A percentile compares a stretch with the other conserved stretches of the same genome.
Evolutionary conservation across 2,113 vertebrate species (phyloP).

Genomic region (Acanthisitta chloris): DNA sequence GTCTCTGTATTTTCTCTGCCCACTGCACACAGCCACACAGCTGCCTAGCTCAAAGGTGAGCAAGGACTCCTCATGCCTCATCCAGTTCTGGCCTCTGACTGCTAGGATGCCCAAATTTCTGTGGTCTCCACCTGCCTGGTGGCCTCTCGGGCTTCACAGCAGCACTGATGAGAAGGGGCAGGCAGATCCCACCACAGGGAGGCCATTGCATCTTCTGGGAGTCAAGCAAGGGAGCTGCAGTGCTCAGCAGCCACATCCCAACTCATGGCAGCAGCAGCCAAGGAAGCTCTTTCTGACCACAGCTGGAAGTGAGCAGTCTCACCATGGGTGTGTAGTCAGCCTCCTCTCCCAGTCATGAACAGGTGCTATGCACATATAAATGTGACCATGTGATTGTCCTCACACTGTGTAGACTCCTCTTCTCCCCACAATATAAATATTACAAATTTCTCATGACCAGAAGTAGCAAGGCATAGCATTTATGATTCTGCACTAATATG

Average conservation of each 20-base stretch:
- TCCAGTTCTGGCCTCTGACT: neutral
- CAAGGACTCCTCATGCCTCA: neutral
- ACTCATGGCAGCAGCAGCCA: neutral
- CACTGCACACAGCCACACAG: neutral
- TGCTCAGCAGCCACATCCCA: fast-evolving
- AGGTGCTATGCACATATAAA: neutral
- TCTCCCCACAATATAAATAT: neutral
- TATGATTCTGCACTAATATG: neutral
- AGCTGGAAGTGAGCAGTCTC: neutral
- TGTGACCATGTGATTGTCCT: neutral
- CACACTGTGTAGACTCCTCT: neutral
- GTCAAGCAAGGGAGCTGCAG: fast-evolving
- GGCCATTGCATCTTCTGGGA: neutral
- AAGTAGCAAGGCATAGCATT: neutral
- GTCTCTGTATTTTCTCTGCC: neutral
- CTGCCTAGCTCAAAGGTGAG: neutral
- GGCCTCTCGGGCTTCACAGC: neutral
- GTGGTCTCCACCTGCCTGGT: neutral
- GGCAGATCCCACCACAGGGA: neutral
- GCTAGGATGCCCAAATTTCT: neutral
- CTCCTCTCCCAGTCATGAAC: neutral
- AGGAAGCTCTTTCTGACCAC: neutral
- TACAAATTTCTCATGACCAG: neutral
- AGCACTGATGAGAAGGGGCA: neutral
- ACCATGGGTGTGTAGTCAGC: fast-evolving